phyloP scores from a whole-genome alignment of 2,797 vertebrate species.

The Liasis olivaceus region DNA sequence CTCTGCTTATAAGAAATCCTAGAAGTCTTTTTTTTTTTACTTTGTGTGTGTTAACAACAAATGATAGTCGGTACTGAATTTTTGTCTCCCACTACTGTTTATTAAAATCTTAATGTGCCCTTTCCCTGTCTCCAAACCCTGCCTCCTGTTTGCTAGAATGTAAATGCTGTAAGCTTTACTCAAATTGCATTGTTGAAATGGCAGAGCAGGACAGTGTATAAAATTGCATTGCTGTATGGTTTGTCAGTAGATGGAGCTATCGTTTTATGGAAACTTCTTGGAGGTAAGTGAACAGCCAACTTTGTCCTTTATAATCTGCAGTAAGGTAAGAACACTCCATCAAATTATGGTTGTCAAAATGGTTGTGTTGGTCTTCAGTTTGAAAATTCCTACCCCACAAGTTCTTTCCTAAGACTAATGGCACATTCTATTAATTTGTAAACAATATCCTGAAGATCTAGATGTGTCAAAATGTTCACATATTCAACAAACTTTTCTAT shows the following conservation, averaged over 20 bases:
- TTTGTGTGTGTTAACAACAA: background rate
- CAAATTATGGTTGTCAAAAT: background rate
- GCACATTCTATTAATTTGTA: background rate
- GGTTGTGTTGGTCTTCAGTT: background rate
- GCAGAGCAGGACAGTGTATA: background rate
- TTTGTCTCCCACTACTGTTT: background rate
- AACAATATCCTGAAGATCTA: background rate
- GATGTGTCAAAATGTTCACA: background rate
- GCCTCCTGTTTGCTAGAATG: background rate
- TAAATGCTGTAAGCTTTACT: background rate
- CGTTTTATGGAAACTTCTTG: background rate
- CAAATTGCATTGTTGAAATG: background rate
- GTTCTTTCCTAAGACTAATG: background rate
- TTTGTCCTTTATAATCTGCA: background rate
- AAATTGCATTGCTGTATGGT: background rate
- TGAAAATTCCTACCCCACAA: background rate
- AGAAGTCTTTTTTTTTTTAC: background rate
- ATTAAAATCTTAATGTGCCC: background rate
- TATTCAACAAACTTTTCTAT: too few relatives aligned
- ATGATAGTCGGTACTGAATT: background rate
- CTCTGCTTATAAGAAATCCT: background rate
- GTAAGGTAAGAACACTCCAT: background rate
- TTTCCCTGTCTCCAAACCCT: background rate
- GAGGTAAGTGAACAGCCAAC: background rate
- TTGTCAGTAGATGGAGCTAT: constrained; percentile 26